These are phyloP conservation scores for Prietella phreatophila DNA, from an alignment of 2,113 vertebrate species.

Conservation along the genomic window DNA sequence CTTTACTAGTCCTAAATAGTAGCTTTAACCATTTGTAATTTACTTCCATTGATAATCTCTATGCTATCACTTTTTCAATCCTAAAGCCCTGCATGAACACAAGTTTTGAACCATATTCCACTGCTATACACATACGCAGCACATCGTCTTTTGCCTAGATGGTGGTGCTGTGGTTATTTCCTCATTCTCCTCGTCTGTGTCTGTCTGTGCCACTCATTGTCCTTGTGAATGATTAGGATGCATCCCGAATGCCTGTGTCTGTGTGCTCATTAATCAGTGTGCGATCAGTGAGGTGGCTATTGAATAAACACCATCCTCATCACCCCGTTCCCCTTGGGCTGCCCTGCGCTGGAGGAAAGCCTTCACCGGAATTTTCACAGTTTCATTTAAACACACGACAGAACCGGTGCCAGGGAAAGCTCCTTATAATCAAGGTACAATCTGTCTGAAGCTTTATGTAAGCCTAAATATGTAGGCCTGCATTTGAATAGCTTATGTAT, in stretches of 20 bases:
- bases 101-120: not conserved
- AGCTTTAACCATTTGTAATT: not conserved
- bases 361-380: slow-evolving; percentile 14
- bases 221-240: slow-evolving; percentile 47
- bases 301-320: slow-evolving; percentile 49
- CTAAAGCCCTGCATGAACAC: not conserved
- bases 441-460: slow-evolving; percentile 7
- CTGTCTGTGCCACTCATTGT: slow-evolving; percentile 46
- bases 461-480: not conserved
- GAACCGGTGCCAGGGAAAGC: slow-evolving; percentile 2
- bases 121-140: not conserved
- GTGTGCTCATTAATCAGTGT: slow-evolving; percentile 48
- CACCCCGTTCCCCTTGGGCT: slow-evolving; percentile 35
- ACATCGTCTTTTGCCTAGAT: not conserved
- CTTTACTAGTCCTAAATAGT: not conserved
- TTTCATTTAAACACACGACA: slow-evolving; percentile 11
- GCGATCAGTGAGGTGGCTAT: slow-evolving; percentile 45
- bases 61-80: not conserved
- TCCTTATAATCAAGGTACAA: slow-evolving; percentile 32
- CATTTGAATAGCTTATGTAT: not conserved
- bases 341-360: not conserved
- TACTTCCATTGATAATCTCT: not conserved
- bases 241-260: slow-evolving; percentile 35
- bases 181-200: not conserved
- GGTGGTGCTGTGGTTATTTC: not conserved